Base-by-base conservation (phyloP, 2,888 invertebrate genomes). In the Copidosoma aretas region DNA sequence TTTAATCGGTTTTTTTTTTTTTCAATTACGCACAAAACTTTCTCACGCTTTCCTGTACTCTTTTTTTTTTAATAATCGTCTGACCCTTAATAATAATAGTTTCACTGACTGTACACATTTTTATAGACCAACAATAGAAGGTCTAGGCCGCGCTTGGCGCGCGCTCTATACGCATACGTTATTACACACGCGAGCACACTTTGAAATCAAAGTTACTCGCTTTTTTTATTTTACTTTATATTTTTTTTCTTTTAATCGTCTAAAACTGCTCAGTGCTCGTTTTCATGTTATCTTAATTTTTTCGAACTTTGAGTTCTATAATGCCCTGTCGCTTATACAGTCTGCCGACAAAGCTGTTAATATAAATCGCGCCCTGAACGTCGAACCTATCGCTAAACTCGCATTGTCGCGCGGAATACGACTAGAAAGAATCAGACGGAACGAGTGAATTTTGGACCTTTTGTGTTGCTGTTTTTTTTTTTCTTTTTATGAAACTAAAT, bases 31-130 rank as follows among this genome's bases (percentile, higher is more conserved):
- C 64, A 71, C 71, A 68, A 69, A 71, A 69, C 53, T 71, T 60
- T 71, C 58, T 66, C 66, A 57, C 68, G 65, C 61, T 67, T 67
- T 61, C 62, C 46, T 43, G 67, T 69, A 71, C 62, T 67, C 56
- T 67, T 61, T 71, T 56, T 56, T 56, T 14, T 25, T 56, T 56
- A 32, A 21, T 58, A 69, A 69, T 67, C 78, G 79, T 77, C 81
- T 79, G 81, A 82, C 79, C 79, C 82, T 82, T 83, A 83, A 82
- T 83, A 82, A 81, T 83, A 83, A 83, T 83, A 83, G 81, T 82
- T 83, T 83, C 81, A 82, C 82, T 81, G 83, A 83, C 83, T 83
- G 83, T 83, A 83, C 83, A 83, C 81, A 79, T 83, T 46, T 15
- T 72, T 83, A 83, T 81, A 82, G 83, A 83, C 83, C 83, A 83